These are phyloP conservation scores for Mythimna vitellina DNA, from an alignment of 2,888 invertebrate species.

Conservation along the genomic window DNA sequence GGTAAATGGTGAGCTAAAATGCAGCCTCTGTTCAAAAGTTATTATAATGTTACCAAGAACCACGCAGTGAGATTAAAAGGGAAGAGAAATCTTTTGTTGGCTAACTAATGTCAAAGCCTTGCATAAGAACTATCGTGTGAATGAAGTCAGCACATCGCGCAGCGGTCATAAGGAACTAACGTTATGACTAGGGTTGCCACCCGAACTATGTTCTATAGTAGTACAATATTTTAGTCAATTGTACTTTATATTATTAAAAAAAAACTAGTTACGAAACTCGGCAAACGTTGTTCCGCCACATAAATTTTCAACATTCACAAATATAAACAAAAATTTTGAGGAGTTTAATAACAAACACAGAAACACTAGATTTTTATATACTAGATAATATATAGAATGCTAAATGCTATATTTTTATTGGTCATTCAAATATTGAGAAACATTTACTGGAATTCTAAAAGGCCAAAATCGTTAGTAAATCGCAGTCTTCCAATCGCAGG, in stretches of 20 bases:
- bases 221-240: neutral
- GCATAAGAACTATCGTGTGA: slow-evolving; percentile 36
- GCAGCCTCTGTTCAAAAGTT: neutral
- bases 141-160: slow-evolving; percentile 14
- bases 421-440: too few species aligned
- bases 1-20: neutral
- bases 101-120: slow-evolving; percentile 38
- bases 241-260: neutral
- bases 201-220: neutral
- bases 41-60: slow-evolving; percentile 3
- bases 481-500: too few species aligned
- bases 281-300: too few species aligned
- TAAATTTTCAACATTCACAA: too few species aligned
- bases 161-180: slow-evolving; percentile 40
- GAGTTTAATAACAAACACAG: too few species aligned
- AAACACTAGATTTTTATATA: too few species aligned
- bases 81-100: slow-evolving; percentile 42
- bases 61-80: slow-evolving; percentile 4
- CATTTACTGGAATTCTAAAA: too few species aligned
- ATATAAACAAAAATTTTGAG: too few species aligned
- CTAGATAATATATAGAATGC: too few species aligned
- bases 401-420: too few species aligned
- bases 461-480: too few species aligned
- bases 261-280: neutral
- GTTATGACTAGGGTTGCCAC: neutral